A percentile compares a stretch with the other conserved stretches of the same genome.
Evolutionary conservation across 1,140 invertebrate genomes (phyloP).

Genomic region (Samia ricini): DNA sequence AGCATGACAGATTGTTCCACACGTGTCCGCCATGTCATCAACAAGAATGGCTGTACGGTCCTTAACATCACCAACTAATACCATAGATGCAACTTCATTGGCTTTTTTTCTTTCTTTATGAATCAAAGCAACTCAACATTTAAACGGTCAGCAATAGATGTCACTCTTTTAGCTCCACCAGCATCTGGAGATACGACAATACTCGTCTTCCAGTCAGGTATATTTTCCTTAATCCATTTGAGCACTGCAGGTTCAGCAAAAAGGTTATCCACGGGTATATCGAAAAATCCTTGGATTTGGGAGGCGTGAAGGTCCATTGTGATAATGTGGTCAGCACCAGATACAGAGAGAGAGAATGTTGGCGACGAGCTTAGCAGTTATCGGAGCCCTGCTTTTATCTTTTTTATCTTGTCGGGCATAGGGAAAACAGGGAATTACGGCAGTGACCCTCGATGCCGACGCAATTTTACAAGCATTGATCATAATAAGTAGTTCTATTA

Average conservation of each 20-base stretch:
- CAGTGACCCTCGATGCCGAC: conserved; percentile 97
- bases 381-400: conserved; percentile 99
- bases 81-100: conserved; percentile 99
- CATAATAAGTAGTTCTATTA: conserved; percentile 99
- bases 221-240: conserved; percentile 99
- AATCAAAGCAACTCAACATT: conserved; percentile 99
- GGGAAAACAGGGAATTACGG: conserved; percentile 99
- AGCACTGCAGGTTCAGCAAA: conserved; percentile 99
- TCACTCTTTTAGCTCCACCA: conserved; percentile 94
- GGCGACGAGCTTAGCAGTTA: conserved; percentile 98
- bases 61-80: conserved; percentile 98
- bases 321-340: conserved; percentile 99
- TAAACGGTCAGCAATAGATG: conserved; percentile 88
- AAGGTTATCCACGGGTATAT: conserved; percentile 90
- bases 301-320: conserved; percentile 99
- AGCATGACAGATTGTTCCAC: conserved; percentile 98
- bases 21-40: conserved; percentile 99
- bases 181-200: conserved; percentile 99
- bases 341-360: conserved; percentile 98
- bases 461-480: conserved; percentile 99
- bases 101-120: conserved; percentile 99
- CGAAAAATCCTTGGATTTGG: conserved; percentile 91
- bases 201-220: conserved; percentile 97
- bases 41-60: conserved; percentile 98
- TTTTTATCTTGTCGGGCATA: conserved; percentile 99